Evolutionary conservation across 1,140 invertebrate genomes (phyloP), one percentile per base, ranked within the genome.

Genomic region (Panulirus ornatus): DNA sequence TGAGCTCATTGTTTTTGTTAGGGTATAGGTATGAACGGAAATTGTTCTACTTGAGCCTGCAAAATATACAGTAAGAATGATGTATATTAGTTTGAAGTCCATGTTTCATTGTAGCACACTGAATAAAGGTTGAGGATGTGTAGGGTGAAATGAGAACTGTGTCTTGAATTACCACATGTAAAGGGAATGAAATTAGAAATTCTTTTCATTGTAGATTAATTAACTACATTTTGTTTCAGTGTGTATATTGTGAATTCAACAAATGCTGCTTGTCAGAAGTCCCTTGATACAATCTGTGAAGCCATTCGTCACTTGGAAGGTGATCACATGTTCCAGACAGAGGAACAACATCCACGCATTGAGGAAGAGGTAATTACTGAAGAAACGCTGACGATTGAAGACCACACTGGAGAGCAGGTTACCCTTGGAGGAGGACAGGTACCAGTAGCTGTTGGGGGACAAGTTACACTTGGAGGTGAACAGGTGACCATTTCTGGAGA

Each of bases 231-330:
- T 71, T 76, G n/a, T 92, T 92, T 2, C 92, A 95, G 96, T 42
- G 93, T 97, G 11, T 97, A 97, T 92, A 93, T 96, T 76, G 96
- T 97, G 30, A 97, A 92, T 63, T 87, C 92, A 54, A 85, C 84
- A 51, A 92, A 73, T 95, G 98, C 58, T 97, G 88, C 91, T 27
- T 92, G 91, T 71, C 91, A 92, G 85, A 92, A 98, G 93, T 99
- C 99, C 94, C 94, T 99, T 88, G 98, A 99, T 93, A 99, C 98
- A 1, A 99, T 99, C 90, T 98, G 99, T 11, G 98, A 99, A 93
- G 99, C 99, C 38, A 99, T 99, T 92, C 96, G 98, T 54, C 98
- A 99, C 93, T 94, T 99, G 85, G 99, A 99, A 94, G 98, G 99
- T 9, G 97, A 99, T 93, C 97, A 98, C 93, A 94, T 98, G 92